Conservation (phyloP, 2,797 vertebrate species). For the Aphelocoma californica region DNA sequence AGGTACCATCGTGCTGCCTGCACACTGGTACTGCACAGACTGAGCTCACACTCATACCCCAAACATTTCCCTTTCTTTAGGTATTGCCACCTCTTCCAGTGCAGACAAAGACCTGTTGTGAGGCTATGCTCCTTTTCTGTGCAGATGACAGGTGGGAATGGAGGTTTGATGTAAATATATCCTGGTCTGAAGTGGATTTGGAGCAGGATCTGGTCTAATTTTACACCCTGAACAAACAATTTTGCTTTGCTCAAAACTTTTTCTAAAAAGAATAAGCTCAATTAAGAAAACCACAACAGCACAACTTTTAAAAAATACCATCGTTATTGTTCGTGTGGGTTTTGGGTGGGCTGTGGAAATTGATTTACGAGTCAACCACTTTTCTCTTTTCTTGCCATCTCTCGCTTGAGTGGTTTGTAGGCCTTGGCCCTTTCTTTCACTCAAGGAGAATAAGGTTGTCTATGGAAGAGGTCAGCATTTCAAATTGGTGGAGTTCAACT, state of each 20-base stretch:
- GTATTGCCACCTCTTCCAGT: conserved; percentile 12
- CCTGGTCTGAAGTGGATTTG: background rate
- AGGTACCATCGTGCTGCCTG: background rate
- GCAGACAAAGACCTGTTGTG: conserved; percentile 28
- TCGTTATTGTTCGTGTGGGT: conserved; percentile 69
- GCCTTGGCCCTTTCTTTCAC: conserved; percentile 80
- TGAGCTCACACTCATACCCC: background rate
- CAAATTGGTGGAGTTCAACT: conserved; percentile 85
- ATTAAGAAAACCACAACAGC: conserved; percentile 63
- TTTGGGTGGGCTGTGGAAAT: conserved; percentile 85
- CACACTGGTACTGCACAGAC: background rate
- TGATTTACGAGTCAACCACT: conserved; percentile 85
- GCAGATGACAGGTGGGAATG: conserved; percentile 39
- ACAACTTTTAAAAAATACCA: conserved; percentile 61
- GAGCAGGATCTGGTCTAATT: background rate
- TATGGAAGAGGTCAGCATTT: conserved; percentile 85
- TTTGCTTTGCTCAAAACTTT: conserved; percentile 46
- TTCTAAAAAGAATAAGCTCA: conserved; percentile 19
- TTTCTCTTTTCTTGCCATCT: conserved; percentile 82
- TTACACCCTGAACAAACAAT: conserved; percentile 39
- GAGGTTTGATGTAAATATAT: background rate
- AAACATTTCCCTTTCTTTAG: background rate
- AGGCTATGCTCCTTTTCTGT: conserved; percentile 4
- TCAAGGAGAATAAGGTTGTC: conserved; percentile 82
- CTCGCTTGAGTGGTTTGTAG: conserved; percentile 83